phyloP scores from a whole-genome alignment of 2,888 invertebrate species.

The Trachelus iudaicus region DNA sequence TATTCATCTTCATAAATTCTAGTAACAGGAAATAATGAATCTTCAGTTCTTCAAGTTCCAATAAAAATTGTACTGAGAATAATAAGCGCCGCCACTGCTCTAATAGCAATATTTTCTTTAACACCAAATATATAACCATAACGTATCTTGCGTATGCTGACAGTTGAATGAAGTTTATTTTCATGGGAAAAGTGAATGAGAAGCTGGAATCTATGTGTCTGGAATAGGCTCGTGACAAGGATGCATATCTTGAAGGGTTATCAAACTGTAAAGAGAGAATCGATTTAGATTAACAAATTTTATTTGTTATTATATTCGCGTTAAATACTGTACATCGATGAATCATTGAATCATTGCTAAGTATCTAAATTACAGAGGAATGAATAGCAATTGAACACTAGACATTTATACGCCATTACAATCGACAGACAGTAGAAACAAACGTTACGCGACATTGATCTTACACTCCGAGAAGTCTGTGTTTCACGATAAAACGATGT shows the following conservation, averaged over 20 bases:
- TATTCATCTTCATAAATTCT: background rate
- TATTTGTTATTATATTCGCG: constrained; percentile 40
- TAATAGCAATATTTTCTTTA: background rate
- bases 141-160: background rate
- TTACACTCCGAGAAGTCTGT: constrained; percentile 19
- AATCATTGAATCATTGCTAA: constrained; percentile 25
- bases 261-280: background rate
- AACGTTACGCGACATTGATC: constrained; percentile 10
- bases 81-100: too few species aligned
- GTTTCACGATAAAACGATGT: background rate
- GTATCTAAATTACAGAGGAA: constrained; percentile 35
- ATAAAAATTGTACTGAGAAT: background rate
- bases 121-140: background rate
- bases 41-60: background rate
- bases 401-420: constrained; percentile 30
- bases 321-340: constrained; percentile 46
- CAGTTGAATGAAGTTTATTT: background rate
- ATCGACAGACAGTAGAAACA: background rate
- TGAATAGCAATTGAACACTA: constrained; percentile 38
- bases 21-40: background rate
- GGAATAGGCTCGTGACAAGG: background rate
- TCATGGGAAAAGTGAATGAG: background rate
- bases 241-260: background rate
- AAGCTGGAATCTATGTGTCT: background rate
- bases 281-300: constrained; percentile 34